Percentiles rank a stretch among this genome's conserved stretches.
Conservation (phyloP, 2,888 invertebrate genomes). For the Plagodis dolabraria region DNA sequence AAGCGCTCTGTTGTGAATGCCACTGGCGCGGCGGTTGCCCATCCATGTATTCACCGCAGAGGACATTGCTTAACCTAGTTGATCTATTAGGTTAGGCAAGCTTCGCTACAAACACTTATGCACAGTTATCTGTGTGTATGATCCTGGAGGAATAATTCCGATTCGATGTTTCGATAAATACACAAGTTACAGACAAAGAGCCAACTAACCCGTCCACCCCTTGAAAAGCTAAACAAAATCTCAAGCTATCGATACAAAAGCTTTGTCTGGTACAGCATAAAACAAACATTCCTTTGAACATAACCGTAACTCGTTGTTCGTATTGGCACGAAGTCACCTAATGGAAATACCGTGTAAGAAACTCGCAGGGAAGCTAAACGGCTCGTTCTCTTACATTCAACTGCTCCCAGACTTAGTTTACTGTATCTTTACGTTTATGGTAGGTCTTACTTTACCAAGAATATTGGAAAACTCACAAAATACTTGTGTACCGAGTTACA, state of each 20-base stretch:
- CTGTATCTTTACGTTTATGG: constrained; percentile 1
- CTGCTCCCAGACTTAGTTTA: constrained; percentile 1
- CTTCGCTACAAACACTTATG: too few species aligned
- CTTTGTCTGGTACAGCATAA: constrained; percentile 17
- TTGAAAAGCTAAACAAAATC: neutral
- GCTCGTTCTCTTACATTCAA: constrained; percentile 1
- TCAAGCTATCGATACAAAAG: constrained; percentile 11
- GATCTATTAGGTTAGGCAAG: too few species aligned
- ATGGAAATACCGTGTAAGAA: constrained; percentile 30
- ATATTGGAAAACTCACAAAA: constrained; percentile 1
- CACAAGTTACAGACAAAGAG: too few species aligned
- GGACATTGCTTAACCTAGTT: too few species aligned
- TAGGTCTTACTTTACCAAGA: neutral
- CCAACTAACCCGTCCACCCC: too few species aligned
- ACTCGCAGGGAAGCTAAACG: constrained; percentile 5
- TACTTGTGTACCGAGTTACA: neutral
- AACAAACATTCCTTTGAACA: constrained; percentile 24
- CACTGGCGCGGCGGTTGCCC: too few species aligned
- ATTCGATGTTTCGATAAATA: too few species aligned
- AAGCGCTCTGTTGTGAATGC: too few species aligned
- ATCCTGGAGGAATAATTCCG: too few species aligned
- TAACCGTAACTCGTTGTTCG: constrained; percentile 26
- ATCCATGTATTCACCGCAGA: too few species aligned
- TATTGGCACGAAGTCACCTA: constrained; percentile 20
- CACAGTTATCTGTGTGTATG: too few species aligned